phyloP scores from a whole-genome alignment of 2,797 vertebrate species.

The Moxostoma hubbsi region DNA sequence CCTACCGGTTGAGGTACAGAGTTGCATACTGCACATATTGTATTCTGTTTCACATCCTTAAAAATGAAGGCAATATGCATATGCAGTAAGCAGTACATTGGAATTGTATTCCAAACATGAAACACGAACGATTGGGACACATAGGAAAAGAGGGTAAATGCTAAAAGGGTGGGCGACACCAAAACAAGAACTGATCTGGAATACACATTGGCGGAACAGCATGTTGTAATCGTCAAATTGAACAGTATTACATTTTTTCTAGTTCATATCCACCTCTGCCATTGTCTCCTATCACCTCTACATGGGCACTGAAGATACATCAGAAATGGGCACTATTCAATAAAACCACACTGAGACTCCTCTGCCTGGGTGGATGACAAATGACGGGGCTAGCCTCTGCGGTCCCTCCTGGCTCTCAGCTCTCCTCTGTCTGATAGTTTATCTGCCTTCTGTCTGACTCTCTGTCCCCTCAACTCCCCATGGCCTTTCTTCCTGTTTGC shows the following conservation, averaged over 20 bases:
- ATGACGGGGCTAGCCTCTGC: constrained; percentile 43
- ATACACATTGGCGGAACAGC: not conserved
- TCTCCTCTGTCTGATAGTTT: constrained; percentile 34
- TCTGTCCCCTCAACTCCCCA: constrained; percentile 14
- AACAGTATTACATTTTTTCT: not conserved
- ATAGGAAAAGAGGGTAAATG: too few species aligned
- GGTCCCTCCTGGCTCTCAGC: constrained; percentile 22
- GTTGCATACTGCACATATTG: too few species aligned
- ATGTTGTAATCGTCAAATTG: not conserved
- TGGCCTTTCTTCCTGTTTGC: constrained; percentile 25
- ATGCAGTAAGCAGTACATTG: not conserved
- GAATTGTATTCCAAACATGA: not conserved
- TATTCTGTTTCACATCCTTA: too few species aligned
- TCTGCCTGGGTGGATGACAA: constrained; percentile 46
- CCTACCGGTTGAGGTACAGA: too few species aligned
- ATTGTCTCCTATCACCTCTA: not conserved
- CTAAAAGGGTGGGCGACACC: not conserved
- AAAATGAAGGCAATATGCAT: not conserved
- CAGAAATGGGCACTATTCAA: constrained; percentile 23
- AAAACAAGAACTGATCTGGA: not conserved
- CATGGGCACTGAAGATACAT: constrained; percentile 8
- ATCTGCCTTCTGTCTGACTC: constrained; percentile 38
- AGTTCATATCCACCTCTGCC: not conserved
- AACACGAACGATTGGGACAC: not conserved
- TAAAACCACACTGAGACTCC: constrained; percentile 25